Percentiles rank a stretch among this genome's conserved stretches.
phyloP scores from a whole-genome alignment of 1,140 invertebrate genomes.

The Drosophila guanche region DNA sequence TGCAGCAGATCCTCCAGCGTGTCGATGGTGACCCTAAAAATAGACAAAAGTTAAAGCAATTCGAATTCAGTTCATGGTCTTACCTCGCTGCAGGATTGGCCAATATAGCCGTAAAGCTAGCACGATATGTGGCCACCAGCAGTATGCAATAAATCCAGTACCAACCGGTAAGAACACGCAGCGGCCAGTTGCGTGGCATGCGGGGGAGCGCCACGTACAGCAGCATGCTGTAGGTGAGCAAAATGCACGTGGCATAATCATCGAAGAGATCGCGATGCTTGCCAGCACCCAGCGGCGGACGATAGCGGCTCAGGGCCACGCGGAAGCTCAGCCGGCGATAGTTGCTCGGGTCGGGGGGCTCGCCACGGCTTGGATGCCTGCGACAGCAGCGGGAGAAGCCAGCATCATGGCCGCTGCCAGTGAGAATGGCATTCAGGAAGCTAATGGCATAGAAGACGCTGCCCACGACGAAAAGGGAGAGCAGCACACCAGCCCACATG shows the following conservation, averaged over 20 bases:
- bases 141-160: slow-evolving; percentile 93
- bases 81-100: slow-evolving; percentile 89
- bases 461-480: slow-evolving; percentile 74
- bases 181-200: slow-evolving; percentile 89
- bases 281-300: not conserved
- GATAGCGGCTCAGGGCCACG: slow-evolving; percentile 49
- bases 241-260: slow-evolving; percentile 88
- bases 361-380: not conserved
- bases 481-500: slow-evolving; percentile 77
- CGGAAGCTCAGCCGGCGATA: slow-evolving; percentile 56
- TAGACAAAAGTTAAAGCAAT: not conserved
- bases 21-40: slow-evolving; percentile 89
- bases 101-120: slow-evolving; percentile 92
- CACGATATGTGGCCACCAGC: slow-evolving; percentile 90
- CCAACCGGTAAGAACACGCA: slow-evolving; percentile 91
- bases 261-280: slow-evolving; percentile 86
- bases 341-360: not conserved
- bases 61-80: not conserved
- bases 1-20: slow-evolving; percentile 87
- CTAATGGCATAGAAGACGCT: slow-evolving; percentile 72
- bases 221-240: slow-evolving; percentile 92
- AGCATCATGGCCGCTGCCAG: not conserved
- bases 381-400: slow-evolving; percentile 55
- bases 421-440: slow-evolving; percentile 58
- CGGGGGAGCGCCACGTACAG: slow-evolving; percentile 90